phyloP scores from a whole-genome alignment of 2,797 vertebrate species.

The Cetoscarus ocellatus region DNA sequence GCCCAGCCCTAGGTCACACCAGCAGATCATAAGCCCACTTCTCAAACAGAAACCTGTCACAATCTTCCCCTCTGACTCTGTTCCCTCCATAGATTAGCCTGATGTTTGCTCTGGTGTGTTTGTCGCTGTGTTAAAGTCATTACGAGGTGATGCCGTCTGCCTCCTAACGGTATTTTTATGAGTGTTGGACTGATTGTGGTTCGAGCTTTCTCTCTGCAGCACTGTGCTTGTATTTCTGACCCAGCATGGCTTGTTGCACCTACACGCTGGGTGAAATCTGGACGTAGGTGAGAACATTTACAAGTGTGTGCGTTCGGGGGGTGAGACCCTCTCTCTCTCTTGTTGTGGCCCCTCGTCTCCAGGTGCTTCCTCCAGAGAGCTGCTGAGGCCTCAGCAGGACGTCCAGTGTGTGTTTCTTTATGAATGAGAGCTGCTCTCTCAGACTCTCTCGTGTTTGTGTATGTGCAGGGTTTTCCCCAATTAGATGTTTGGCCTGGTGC shows the following conservation, averaged over 20 bases:
- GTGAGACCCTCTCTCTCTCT: slow-evolving; percentile 13
- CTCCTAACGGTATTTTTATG: slow-evolving; percentile 65
- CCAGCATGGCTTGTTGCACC: slow-evolving; percentile 36
- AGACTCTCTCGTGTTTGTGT: neutral
- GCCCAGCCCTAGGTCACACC: too few relatives aligned
- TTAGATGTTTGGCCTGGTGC: neutral
- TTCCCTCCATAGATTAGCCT: slow-evolving; percentile 4
- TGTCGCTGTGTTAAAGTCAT: slow-evolving; percentile 62
- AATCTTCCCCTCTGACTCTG: slow-evolving; percentile 4
- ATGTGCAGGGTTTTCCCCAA: neutral
- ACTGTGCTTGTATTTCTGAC: slow-evolving; percentile 24
- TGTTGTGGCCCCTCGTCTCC: slow-evolving; percentile 50
- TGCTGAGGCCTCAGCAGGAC: slow-evolving; percentile 52
- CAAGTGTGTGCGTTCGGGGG: slow-evolving; percentile 22
- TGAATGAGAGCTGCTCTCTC: slow-evolving; percentile 6
- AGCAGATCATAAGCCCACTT: slow-evolving; percentile 4
- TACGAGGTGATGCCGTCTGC: slow-evolving; percentile 57
- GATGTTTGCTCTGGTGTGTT: slow-evolving; percentile 26
- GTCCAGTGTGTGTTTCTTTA: slow-evolving; percentile 31
- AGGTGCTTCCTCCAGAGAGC: slow-evolving; percentile 71
- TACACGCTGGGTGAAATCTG: slow-evolving; percentile 43
- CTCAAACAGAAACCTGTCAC: slow-evolving; percentile 13
- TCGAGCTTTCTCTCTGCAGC: slow-evolving; percentile 23
- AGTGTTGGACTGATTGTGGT: slow-evolving; percentile 50
- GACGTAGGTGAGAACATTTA: slow-evolving; percentile 55